phyloP scores from a whole-genome alignment of 1,140 invertebrate species.

The Andricus grossulariae region DNA sequence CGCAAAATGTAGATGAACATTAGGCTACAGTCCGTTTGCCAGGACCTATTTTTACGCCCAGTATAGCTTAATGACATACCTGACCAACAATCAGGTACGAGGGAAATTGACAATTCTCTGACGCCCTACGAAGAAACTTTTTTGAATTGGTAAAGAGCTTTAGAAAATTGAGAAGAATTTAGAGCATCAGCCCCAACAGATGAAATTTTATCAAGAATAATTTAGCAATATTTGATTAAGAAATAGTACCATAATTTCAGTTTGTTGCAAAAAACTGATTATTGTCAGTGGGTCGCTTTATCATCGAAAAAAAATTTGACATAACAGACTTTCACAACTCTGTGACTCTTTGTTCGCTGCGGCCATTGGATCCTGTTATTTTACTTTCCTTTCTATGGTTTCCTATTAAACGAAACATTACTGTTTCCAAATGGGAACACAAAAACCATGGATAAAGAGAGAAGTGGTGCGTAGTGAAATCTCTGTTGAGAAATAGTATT shows the following conservation, averaged over 20 bases:
- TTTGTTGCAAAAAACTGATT: background rate
- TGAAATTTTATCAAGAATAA: background rate
- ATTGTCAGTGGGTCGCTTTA: background rate
- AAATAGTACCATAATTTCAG: background rate
- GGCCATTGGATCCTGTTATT: constrained; percentile 22
- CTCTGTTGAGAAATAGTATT: constrained; percentile 16
- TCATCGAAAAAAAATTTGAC: constrained; percentile 9
- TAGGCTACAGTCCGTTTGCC: constrained; percentile 53
- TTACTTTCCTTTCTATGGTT: constrained; percentile 19
- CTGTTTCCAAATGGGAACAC: constrained; percentile 28
- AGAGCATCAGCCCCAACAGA: background rate
- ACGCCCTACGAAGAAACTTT: background rate
- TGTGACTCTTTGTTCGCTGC: background rate
- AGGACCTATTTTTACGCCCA: constrained; percentile 12
- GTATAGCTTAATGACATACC: constrained; percentile 2
- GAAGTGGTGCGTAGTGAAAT: constrained; percentile 23
- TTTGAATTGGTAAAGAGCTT: constrained; percentile 8
- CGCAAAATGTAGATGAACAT: constrained; percentile 73
- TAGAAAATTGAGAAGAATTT: background rate
- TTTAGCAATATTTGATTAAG: background rate
- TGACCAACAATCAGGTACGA: constrained; percentile 22
- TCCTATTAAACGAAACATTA: constrained; percentile 30
- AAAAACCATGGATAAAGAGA: constrained; percentile 24
- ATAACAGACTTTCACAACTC: background rate
- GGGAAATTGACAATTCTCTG: background rate